A percentile compares a stretch with the other conserved stretches of the same genome.
These are phyloP conservation scores for Galerucella pusilla DNA, from an alignment of 2,888 invertebrate species.

Conservation along the genomic window DNA sequence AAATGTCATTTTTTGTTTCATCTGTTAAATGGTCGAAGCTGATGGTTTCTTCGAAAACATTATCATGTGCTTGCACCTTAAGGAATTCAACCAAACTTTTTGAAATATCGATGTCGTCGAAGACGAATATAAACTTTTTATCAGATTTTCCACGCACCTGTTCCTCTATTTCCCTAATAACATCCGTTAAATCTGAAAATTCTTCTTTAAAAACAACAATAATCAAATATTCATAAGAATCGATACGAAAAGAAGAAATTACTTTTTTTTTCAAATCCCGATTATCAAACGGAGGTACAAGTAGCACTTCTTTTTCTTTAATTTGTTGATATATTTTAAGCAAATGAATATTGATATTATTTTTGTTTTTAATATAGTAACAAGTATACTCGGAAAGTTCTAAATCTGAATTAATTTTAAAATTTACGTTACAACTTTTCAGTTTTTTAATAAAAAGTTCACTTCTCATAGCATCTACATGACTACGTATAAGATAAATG, in stretches of 20 bases:
- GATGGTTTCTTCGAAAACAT: background rate
- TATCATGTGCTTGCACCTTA: background rate
- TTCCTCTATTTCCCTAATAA: background rate
- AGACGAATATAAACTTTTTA: background rate
- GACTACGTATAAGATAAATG: background rate
- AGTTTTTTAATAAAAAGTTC: background rate
- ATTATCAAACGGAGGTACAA: background rate
- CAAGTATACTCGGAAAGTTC: background rate
- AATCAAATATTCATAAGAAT: background rate
- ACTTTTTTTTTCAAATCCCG: background rate
- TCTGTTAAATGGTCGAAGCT: background rate
- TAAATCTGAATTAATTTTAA: background rate
- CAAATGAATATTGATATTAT: background rate
- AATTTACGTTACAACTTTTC: background rate
- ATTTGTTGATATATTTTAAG: background rate
- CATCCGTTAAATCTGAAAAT: background rate
- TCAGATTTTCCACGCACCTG: background rate
- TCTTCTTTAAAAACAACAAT: background rate
- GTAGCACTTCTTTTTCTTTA: background rate
- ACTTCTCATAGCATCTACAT: background rate
- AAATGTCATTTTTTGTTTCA: background rate
- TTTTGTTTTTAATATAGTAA: background rate
- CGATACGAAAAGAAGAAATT: background rate
- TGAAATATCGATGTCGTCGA: background rate
- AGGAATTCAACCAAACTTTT: background rate